phyloP scores from a whole-genome alignment of 2,797 vertebrate genomes.

The Triplophysa bombifrons region DNA sequence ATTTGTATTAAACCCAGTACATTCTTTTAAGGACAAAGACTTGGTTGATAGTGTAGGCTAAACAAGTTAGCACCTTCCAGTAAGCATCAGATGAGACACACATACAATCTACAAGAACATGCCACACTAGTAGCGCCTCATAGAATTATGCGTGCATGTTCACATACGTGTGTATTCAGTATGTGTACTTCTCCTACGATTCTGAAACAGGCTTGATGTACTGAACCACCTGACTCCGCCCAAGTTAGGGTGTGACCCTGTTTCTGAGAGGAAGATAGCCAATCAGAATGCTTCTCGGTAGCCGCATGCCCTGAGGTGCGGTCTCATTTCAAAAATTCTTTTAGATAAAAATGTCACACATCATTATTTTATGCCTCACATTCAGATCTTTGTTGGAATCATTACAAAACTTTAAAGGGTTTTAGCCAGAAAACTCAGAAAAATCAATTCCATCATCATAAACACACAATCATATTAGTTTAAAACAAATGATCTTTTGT shows the following conservation, averaged over 20 bases:
- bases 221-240: slow-evolving; percentile 78
- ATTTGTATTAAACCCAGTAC: slow-evolving; percentile 1
- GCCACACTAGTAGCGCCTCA: slow-evolving; percentile 51
- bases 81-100: slow-evolving; percentile 42
- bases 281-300: slow-evolving; percentile 16
- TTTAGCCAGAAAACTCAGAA: background rate
- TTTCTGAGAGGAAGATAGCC: slow-evolving; percentile 64
- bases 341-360: background rate
- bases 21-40: slow-evolving; percentile 3
- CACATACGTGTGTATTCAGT: slow-evolving; percentile 47
- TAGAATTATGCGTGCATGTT: slow-evolving; percentile 32
- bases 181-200: slow-evolving; percentile 72
- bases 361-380: background rate
- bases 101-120: slow-evolving; percentile 62
- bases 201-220: slow-evolving; percentile 75
- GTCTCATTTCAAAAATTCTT: background rate
- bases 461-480: background rate
- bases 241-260: slow-evolving; percentile 62
- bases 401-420: background rate
- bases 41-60: background rate
- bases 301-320: background rate
- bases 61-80: slow-evolving; percentile 8
- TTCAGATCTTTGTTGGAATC: background rate
- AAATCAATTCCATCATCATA: background rate
- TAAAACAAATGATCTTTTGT: background rate